phyloP scores from a whole-genome alignment of 2,113 vertebrate genomes.

The Nicator chloris region DNA sequence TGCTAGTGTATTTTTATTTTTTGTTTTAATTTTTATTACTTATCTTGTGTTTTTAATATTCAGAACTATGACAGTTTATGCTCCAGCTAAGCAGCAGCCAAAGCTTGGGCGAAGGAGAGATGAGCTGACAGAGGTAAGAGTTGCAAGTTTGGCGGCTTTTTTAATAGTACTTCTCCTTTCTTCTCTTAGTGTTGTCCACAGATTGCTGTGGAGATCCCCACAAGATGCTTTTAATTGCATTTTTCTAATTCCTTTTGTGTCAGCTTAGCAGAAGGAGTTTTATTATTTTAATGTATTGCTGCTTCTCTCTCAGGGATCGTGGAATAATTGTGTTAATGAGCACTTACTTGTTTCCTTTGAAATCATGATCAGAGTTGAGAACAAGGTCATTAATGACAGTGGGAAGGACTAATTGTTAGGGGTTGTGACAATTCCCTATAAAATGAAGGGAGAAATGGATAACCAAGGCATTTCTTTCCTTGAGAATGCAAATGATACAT shows the following conservation, averaged over 20 bases:
- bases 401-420: neutral
- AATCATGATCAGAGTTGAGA: neutral
- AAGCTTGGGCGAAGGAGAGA: slow-evolving; percentile 84
- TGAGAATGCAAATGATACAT: neutral
- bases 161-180: neutral
- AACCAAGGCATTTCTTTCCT: neutral
- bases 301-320: neutral
- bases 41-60: neutral
- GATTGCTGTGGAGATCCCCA: neutral
- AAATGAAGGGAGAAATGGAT: neutral
- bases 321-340: neutral
- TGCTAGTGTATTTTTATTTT: neutral
- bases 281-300: neutral
- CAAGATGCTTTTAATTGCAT: neutral
- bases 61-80: slow-evolving; percentile 91
- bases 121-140: slow-evolving; percentile 89
- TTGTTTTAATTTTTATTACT: neutral
- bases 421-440: neutral
- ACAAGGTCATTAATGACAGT: neutral
- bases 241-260: neutral
- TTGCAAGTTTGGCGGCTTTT: neutral
- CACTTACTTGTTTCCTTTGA: neutral
- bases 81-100: slow-evolving; percentile 86
- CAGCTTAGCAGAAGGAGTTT: neutral
- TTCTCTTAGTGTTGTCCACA: neutral